Conservation (phyloP, 1,140 invertebrate genomes). For the Trichomalopsis sarcophagae region DNA sequence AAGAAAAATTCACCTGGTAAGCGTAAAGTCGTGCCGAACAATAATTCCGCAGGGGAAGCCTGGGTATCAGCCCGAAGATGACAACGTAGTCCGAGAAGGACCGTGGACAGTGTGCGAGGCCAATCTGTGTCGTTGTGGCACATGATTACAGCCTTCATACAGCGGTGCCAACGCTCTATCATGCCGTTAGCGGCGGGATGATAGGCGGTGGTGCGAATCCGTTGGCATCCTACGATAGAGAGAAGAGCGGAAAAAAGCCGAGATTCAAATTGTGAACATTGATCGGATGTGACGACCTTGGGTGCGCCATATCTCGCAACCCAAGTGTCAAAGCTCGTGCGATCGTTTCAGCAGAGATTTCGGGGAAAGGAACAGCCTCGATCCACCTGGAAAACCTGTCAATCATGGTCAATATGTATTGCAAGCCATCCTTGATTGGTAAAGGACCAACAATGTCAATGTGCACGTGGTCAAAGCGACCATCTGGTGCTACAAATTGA, state of each 20-base stretch:
- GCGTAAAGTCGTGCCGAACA: background rate
- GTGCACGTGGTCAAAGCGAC: background rate
- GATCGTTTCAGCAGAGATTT: too few relatives aligned
- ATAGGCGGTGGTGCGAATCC: slow-evolving; percentile 7
- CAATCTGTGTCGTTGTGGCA: background rate
- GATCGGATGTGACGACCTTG: background rate
- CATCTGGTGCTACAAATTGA: background rate
- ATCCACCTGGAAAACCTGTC: too few relatives aligned
- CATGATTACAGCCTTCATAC: background rate
- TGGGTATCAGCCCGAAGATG: background rate
- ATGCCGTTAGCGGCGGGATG: background rate
- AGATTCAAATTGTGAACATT: background rate
- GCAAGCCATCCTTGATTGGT: background rate
- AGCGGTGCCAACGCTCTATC: slow-evolving; percentile 16
- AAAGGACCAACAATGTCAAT: background rate
- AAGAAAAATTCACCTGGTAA: slow-evolving; percentile 21
- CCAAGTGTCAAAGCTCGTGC: background rate
- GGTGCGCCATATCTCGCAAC: background rate
- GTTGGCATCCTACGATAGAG: background rate
- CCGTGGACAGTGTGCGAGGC: background rate
- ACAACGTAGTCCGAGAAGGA: background rate
- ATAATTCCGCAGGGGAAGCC: background rate
- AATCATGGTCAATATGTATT: background rate
- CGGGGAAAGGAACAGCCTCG: too few relatives aligned
- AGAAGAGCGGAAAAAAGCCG: background rate